phyloP scores from a whole-genome alignment of 2,113 vertebrate species.

The Hyaena hyaena region DNA sequence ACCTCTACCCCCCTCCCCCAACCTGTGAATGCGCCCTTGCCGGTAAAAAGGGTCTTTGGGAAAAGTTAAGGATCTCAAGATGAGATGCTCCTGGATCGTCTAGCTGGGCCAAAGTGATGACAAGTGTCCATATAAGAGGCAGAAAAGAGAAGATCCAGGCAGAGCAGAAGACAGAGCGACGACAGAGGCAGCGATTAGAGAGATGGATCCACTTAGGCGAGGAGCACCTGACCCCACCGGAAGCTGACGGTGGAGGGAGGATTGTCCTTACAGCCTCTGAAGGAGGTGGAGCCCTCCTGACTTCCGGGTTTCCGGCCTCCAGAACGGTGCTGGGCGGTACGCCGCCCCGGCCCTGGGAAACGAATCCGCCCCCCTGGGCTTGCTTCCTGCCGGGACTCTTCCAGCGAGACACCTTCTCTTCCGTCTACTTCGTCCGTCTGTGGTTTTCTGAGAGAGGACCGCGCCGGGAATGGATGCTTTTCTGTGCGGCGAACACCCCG shows the following conservation, averaged over 20 bases:
- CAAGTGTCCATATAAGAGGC: neutral
- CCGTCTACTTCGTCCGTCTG: rapidly evolving
- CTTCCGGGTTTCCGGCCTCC: neutral
- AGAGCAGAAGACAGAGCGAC: neutral
- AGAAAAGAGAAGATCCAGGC: neutral
- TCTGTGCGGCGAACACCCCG: neutral
- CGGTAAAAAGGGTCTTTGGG: neutral
- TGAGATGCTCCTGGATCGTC: neutral
- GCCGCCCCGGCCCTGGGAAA: neutral
- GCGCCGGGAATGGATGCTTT: neutral
- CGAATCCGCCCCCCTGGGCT: rapidly evolving
- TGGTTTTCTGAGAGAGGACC: neutral
- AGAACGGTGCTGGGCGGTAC: neutral
- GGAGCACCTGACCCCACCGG: neutral
- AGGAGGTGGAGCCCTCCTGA: neutral
- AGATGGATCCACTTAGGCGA: neutral
- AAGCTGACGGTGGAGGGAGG: neutral
- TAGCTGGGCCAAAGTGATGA: neutral
- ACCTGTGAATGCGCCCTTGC: neutral
- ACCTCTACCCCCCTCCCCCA: neutral
- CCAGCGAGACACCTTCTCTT: neutral
- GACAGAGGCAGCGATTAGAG: neutral
- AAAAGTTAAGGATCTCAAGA: neutral
- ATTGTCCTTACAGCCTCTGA: neutral
- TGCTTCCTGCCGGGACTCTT: neutral